Percentiles rank a stretch among this genome's conserved stretches.
phyloP scores from a whole-genome alignment of 2,113 vertebrate species.

The Xyliphius kryptos region DNA sequence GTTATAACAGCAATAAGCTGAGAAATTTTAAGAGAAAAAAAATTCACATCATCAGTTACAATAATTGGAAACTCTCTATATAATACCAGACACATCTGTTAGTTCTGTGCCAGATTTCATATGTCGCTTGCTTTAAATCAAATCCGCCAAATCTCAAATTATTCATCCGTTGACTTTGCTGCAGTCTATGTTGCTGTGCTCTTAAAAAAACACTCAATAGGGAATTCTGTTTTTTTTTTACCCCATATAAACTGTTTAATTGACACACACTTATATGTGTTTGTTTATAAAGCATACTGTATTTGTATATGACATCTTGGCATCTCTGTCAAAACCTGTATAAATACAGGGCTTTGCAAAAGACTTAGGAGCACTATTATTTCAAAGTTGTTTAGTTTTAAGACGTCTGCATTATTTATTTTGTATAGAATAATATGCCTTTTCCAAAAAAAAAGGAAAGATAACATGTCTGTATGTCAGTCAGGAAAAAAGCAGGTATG shows the following conservation, averaged over 20 bases:
- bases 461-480: no score
- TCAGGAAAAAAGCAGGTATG: no score
- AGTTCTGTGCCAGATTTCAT: not conserved
- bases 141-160: not conserved
- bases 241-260: not conserved
- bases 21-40: not conserved
- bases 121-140: not conserved
- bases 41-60: not conserved
- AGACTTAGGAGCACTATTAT: no score
- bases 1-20: not conserved
- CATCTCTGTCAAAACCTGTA: no score
- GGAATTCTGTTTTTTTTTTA: not conserved
- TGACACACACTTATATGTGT: not conserved
- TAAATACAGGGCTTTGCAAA: no score
- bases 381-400: no score
- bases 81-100: not conserved
- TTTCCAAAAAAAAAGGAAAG: no score
- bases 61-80: not conserved
- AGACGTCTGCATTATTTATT: no score
- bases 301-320: no score
- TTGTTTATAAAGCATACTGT: not conserved
- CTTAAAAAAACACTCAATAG: conserved; percentile 1
- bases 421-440: no score
- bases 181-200: not conserved
- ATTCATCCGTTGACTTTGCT: not conserved